These are phyloP conservation scores for Eulemur albifrons DNA, from an alignment of 2,797 vertebrate species.

Conservation along the genomic window DNA sequence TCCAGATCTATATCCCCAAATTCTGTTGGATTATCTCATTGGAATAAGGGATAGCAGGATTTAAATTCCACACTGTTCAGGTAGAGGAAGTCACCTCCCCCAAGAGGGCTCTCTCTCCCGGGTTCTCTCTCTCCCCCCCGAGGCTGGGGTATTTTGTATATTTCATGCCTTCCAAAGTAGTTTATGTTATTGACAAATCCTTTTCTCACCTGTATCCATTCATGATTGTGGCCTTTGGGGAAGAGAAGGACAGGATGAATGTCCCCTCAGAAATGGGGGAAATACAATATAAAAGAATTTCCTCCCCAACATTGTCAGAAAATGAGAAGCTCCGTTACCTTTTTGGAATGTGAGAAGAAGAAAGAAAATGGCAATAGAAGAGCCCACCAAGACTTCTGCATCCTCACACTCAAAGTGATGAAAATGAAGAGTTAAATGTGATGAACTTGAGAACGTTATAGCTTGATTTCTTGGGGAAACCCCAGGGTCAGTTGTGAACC, in stretches of 20 bases:
- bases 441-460: background rate
- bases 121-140: background rate
- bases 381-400: background rate
- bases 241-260: background rate
- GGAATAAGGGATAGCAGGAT: background rate
- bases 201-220: background rate
- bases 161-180: background rate
- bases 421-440: background rate
- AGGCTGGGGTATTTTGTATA: background rate
- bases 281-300: no score
- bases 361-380: background rate
- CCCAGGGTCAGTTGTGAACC: background rate
- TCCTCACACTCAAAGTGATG: background rate
- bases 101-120: background rate
- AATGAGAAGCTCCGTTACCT: fast-evolving
- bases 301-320: background rate
- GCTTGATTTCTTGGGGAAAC: background rate
- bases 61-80: background rate
- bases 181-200: background rate
- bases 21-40: background rate
- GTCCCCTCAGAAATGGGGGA: background rate
- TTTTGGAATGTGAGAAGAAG: background rate
- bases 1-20: background rate
- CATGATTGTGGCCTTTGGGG: background rate
- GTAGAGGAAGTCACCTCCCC: background rate